phyloP scores from a whole-genome alignment of 2,113 vertebrate genomes.

The Cochlearius cochlearius region DNA sequence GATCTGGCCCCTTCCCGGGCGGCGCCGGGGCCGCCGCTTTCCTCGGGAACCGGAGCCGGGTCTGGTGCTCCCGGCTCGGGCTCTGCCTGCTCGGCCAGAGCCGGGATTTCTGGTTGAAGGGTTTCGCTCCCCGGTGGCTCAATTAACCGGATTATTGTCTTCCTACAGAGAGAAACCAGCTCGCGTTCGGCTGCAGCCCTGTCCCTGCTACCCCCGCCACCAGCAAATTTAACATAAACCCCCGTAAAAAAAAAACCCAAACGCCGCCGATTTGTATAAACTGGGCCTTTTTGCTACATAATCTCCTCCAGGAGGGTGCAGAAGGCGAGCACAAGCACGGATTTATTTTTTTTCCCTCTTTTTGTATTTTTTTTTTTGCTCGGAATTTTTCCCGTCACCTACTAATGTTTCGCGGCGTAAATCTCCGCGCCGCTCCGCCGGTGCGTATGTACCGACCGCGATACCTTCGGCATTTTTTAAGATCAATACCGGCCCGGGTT shows the following conservation, averaged over 20 bases:
- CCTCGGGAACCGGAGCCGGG: neutral
- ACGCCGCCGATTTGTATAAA: neutral
- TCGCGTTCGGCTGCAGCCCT: slow-evolving; percentile 70
- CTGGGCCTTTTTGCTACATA: neutral
- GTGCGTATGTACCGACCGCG: neutral
- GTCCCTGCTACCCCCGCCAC: slow-evolving; percentile 25
- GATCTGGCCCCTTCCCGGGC: neutral
- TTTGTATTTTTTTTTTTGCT: neutral
- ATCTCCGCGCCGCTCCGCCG: neutral
- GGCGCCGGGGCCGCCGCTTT: neutral
- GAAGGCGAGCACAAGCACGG: neutral
- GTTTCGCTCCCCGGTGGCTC: slow-evolving; percentile 87
- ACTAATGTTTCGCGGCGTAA: neutral
- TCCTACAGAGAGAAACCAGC: slow-evolving; percentile 84
- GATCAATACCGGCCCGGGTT: neutral
- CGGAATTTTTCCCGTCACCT: neutral
- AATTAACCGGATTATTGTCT: slow-evolving; percentile 98
- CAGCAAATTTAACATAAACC: slow-evolving; percentile 58
- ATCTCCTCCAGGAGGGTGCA: neutral
- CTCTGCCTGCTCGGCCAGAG: slow-evolving; percentile 31
- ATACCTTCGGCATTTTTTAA: neutral
- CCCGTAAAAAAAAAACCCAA: neutral
- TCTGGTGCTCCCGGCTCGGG: neutral
- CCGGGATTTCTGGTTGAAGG: slow-evolving; percentile 78
- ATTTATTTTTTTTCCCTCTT: neutral